Percentiles rank a stretch among this genome's conserved stretches.
These are phyloP conservation scores for Hirundo rustica DNA, from an alignment of 2,797 vertebrate genomes.

Conservation along the genomic window DNA sequence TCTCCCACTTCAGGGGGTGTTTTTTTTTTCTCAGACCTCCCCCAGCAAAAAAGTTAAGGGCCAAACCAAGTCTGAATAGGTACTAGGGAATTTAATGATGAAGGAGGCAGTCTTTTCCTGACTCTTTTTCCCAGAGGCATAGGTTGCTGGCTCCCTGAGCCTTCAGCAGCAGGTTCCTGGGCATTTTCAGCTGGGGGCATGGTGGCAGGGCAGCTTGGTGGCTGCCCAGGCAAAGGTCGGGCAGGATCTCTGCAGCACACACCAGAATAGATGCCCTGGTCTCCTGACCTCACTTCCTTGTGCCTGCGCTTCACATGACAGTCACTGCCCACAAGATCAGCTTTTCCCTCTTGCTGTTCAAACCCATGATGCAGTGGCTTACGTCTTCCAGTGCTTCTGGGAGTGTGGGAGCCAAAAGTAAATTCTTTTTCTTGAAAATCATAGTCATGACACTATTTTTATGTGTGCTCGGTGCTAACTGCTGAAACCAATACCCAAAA, in stretches of 20 bases:
- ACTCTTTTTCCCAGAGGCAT: rapidly evolving
- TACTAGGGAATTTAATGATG: background rate
- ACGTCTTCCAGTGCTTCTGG: background rate
- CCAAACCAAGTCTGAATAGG: rapidly evolving
- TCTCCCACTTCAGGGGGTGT: rapidly evolving
- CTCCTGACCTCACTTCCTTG: background rate
- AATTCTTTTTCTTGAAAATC: background rate
- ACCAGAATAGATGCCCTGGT: background rate
- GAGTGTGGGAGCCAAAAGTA: background rate
- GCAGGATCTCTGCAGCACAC: background rate
- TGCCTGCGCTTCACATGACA: background rate
- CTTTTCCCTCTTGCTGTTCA: background rate
- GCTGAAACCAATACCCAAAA: background rate
- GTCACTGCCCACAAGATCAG: background rate
- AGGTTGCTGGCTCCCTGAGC: background rate
- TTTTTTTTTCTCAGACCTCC: background rate
- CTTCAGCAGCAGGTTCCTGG: background rate
- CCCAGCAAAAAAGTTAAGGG: background rate
- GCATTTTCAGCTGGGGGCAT: rapidly evolving
- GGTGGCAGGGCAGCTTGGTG: background rate
- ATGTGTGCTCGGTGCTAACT: background rate
- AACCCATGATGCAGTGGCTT: background rate
- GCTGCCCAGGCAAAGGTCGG: background rate
- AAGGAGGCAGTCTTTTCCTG: background rate
- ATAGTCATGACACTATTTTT: background rate